phyloP scores from a whole-genome alignment of 2,113 vertebrate genomes.

The Galemys pyrenaicus region DNA sequence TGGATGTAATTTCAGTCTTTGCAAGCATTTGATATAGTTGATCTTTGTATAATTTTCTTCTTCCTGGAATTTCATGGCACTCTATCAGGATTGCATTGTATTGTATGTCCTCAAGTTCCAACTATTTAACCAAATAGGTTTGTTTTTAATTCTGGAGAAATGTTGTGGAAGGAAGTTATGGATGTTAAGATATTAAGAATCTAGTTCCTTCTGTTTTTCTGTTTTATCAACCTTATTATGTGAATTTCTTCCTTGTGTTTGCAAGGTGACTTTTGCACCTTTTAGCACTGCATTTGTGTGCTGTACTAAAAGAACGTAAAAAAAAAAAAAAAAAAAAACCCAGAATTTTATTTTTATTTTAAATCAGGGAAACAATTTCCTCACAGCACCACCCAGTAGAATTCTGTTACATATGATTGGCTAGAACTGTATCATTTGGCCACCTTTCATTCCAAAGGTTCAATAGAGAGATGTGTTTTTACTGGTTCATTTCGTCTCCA shows the following conservation, averaged over 20 bases:
- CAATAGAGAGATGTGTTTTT: background rate
- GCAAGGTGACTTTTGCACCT: background rate
- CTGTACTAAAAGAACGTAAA: background rate
- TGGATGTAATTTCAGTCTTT: constrained; percentile 19
- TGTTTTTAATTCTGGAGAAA: background rate
- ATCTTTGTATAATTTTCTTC: background rate
- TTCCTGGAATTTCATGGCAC: background rate
- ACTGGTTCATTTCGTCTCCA: background rate
- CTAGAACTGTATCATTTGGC: background rate
- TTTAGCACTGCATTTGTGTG: background rate
- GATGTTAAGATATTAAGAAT: background rate
- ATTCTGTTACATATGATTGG: background rate
- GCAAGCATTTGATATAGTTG: background rate
- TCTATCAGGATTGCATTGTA: background rate
- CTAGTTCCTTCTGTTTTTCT: background rate
- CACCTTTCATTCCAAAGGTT: background rate
- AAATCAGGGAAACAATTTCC: background rate
- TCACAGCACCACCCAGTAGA: background rate
- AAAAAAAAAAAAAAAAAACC: background rate
- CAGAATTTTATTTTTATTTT: background rate
- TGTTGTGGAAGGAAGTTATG: background rate
- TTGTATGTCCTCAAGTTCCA: background rate
- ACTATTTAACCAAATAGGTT: background rate
- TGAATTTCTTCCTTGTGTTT: background rate
- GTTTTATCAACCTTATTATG: background rate